Percentiles rank a stretch among this genome's conserved stretches.
Evolutionary conservation across 2,888 invertebrate genomes (phyloP).

Genomic region (Acholoe squamosa): DNA sequence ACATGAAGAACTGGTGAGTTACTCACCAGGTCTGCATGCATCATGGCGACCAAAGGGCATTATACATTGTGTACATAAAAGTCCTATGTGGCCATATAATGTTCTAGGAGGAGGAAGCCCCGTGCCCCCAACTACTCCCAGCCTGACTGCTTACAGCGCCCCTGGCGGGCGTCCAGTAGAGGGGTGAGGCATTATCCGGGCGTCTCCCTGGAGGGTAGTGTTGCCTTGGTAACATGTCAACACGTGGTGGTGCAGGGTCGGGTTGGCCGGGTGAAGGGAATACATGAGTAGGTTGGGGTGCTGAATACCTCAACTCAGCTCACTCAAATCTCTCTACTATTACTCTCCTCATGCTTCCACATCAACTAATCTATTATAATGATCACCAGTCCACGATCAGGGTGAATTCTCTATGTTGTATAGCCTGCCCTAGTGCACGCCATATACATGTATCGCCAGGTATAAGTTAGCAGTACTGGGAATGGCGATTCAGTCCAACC

Average conservation of each 20-base stretch:
- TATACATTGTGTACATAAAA: too few species aligned
- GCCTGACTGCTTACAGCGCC: not conserved
- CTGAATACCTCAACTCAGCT: not conserved
- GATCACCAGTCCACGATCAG: too few species aligned
- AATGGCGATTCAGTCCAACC: too few species aligned
- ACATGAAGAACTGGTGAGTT: too few species aligned
- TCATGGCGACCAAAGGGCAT: too few species aligned
- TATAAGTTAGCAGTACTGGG: too few species aligned
- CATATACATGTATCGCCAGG: too few species aligned
- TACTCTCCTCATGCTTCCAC: not conserved
- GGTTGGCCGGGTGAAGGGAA: not conserved
- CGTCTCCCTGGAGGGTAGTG: constrained; percentile 2
- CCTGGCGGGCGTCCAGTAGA: not conserved
- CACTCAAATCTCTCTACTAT: not conserved
- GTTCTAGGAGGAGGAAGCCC: not conserved
- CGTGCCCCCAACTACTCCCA: not conserved
- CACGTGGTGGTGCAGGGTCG: not conserved
- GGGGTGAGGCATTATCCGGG: not conserved
- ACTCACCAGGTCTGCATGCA: too few species aligned
- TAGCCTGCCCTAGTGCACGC: too few species aligned
- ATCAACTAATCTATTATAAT: not conserved
- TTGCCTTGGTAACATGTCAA: constrained; percentile 15
- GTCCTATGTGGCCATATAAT: too few species aligned
- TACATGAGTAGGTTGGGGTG: not conserved
- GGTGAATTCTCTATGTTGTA: too few species aligned